phyloP scores from a whole-genome alignment of 2,797 vertebrate genomes.

The Lithobates pipiens region DNA sequence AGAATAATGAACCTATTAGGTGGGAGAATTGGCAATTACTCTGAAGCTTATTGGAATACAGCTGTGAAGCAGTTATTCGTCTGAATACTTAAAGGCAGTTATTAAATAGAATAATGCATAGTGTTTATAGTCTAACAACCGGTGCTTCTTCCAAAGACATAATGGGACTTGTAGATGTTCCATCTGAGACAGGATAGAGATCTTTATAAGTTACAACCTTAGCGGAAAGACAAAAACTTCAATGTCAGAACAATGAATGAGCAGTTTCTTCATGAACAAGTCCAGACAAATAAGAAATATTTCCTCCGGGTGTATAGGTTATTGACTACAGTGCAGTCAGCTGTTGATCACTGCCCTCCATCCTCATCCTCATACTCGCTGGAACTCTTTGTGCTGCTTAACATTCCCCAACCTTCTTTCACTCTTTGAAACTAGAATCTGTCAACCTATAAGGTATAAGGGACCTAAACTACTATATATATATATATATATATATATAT shows the following conservation, averaged over 20 bases:
- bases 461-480: too few relatives aligned
- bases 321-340: background rate
- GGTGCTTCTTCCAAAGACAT: conserved; percentile 77
- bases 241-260: background rate
- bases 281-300: background rate
- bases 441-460: too few relatives aligned
- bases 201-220: conserved; percentile 7
- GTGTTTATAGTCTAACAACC: conserved; percentile 80
- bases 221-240: background rate
- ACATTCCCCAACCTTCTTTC: too few relatives aligned
- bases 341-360: too few relatives aligned
- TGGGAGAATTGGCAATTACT: conserved; percentile 83
- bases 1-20: conserved; percentile 87
- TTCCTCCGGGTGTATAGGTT: background rate
- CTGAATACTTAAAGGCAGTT: conserved; percentile 80
- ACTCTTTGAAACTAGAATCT: too few relatives aligned
- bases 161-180: conserved; percentile 76
- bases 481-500: too few relatives aligned
- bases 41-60: conserved; percentile 82
- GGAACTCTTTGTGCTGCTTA: too few relatives aligned
- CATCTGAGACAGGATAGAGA: conserved; percentile 72
- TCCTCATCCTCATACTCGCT: too few relatives aligned
- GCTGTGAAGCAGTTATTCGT: conserved; percentile 81
- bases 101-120: conserved; percentile 81
- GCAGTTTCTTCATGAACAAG: background rate